These are phyloP conservation scores for Chrysolophus pictus DNA, from an alignment of 2,797 vertebrate species.

Conservation along the genomic window DNA sequence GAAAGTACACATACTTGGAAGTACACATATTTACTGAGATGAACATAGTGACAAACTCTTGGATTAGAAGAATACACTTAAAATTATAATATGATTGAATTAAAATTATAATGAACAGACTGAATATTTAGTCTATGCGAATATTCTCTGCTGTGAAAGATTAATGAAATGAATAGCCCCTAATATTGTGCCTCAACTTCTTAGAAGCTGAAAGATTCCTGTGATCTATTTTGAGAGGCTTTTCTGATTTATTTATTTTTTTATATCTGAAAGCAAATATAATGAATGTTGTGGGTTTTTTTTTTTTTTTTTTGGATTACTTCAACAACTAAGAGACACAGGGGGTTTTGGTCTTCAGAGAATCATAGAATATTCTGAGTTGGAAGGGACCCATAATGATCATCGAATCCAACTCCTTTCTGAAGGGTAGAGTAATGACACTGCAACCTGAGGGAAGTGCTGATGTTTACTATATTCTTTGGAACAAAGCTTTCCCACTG, in stretches of 20 bases:
- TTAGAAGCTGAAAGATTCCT: not conserved
- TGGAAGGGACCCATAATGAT: not conserved
- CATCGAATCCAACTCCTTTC: too few relatives aligned
- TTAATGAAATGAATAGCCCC: not conserved
- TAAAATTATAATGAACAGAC: slow-evolving; percentile 18
- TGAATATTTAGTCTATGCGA: slow-evolving; percentile 15
- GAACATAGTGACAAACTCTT: slow-evolving; percentile 62
- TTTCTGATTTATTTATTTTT: not conserved
- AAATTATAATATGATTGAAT: slow-evolving; percentile 4
- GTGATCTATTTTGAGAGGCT: not conserved
- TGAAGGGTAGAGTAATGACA: not conserved
- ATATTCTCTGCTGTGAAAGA: not conserved
- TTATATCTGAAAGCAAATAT: not conserved
- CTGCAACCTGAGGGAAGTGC: not conserved
- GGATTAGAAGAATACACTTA: slow-evolving; percentile 53
- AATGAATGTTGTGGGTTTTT: too few relatives aligned
- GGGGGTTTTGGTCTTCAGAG: not conserved
- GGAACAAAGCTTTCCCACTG: not conserved
- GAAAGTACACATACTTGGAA: slow-evolving; percentile 23
- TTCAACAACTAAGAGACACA: not conserved
- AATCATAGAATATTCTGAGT: not conserved
- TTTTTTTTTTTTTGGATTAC: not conserved
- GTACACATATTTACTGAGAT: slow-evolving; percentile 58
- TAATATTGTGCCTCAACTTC: not conserved
- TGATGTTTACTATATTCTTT: not conserved